These are phyloP conservation scores for Eupithecia centaureata DNA, from an alignment of 2,888 invertebrate genomes.

Conservation along the genomic window DNA sequence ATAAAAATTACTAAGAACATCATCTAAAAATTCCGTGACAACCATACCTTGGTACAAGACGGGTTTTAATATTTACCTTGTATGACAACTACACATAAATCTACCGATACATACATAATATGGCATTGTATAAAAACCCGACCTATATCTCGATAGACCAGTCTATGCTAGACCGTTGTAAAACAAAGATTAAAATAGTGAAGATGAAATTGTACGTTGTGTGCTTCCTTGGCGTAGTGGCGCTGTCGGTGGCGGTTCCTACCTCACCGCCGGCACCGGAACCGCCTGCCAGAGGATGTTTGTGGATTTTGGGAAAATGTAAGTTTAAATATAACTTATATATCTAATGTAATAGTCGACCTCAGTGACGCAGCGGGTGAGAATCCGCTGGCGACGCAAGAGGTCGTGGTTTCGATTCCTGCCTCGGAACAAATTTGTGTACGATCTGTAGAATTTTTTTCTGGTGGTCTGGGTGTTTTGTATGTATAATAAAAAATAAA, in stretches of 20 bases:
- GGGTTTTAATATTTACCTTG: neutral
- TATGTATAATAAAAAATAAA: too few relatives aligned
- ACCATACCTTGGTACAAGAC: neutral
- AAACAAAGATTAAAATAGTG: slow-evolving; percentile 1
- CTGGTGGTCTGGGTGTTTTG: too few relatives aligned
- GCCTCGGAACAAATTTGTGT: too few relatives aligned
- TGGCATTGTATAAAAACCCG: slow-evolving; percentile 9
- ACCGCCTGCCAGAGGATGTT: slow-evolving; percentile 54
- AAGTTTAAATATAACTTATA: too few relatives aligned
- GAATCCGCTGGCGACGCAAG: too few relatives aligned
- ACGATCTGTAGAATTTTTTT: too few relatives aligned
- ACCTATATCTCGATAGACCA: slow-evolving; percentile 18
- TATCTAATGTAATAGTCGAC: too few relatives aligned
- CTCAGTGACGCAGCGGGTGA: too few relatives aligned
- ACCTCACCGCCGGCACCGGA: neutral
- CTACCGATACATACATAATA: neutral
- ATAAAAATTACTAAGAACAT: too few relatives aligned
- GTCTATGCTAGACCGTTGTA: slow-evolving; percentile 7
- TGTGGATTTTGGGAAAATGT: slow-evolving; percentile 58
- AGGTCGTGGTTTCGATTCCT: too few relatives aligned
- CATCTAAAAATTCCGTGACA: neutral
- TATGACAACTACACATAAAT: neutral
- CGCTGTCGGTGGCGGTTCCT: slow-evolving; percentile 18
- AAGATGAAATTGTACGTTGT: slow-evolving; percentile 26
- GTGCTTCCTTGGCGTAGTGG: slow-evolving; percentile 19